Evolutionary conservation across 2,888 invertebrate genomes (phyloP), one percentile per base, ranked within the genome.

Genomic region (Noctua pronuba): DNA sequence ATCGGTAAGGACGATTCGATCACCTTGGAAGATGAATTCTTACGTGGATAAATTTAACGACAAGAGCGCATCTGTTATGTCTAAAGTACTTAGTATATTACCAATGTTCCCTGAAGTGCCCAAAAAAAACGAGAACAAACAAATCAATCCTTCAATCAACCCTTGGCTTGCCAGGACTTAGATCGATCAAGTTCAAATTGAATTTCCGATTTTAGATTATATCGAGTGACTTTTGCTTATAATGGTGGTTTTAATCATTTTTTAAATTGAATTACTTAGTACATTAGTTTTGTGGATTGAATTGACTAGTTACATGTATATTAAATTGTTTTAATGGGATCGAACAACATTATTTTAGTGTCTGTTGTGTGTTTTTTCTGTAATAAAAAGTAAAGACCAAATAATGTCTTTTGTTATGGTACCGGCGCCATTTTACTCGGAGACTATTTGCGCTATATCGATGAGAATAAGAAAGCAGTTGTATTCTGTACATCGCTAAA

Each of bases 81-180:
- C 90, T 1, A 94, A 92, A 82, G 73, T 92, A 44, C 80, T 94
- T 11, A 89, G 90, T 66, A 90, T 92, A 77, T 86, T 94, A 58
- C 94, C 94, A 7, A 91, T 94, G 90, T 94, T 94, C 73, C 94
- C 94, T 28, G 89, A 91, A 84, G 72, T 92, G n/a, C 90, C 86
- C n/a, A 79, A 71, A 52, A 73, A 77, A 67, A 70, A 67, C 16
- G 13, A 24, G 35, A 66, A 52, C 7, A 38, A 73, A 10, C 62
- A 65, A 18, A 24, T 24, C 1, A 28, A 41, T 16, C 18, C 49
- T 5, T 35, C 38, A 4, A 74, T 66, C 44, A 41, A 84, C 16
- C 58, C 78, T 16, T 75, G 75, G 78, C 24, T n/a, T 58, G 55
- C 18, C 55, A 46, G 35, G 8, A 3, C 44, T 41, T 76, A 62